Percentiles rank a stretch among this genome's conserved stretches.
Evolutionary conservation across 2,888 invertebrate genomes (phyloP).

Genomic region (Nasonovia ribisnigri): DNA sequence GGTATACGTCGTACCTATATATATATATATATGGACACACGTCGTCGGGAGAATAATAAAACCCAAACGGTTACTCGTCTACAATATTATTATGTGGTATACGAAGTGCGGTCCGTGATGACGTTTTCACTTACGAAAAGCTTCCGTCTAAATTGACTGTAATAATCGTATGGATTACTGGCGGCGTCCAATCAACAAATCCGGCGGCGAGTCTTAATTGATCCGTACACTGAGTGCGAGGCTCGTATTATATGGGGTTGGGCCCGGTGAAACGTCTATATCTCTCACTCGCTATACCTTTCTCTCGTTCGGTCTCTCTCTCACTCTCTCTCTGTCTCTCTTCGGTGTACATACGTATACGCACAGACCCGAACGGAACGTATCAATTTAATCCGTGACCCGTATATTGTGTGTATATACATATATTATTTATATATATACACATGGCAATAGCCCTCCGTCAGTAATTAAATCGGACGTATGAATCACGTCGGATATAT

Average conservation of each 20-base stretch:
- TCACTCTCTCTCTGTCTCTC: neutral
- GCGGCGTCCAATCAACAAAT: slow-evolving; percentile 53
- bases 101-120: slow-evolving; percentile 2
- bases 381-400: slow-evolving; percentile 64
- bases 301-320: neutral
- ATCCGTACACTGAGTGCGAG: slow-evolving; percentile 35
- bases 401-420: slow-evolving; percentile 22
- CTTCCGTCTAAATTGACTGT: slow-evolving; percentile 52
- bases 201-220: slow-evolving; percentile 54
- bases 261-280: slow-evolving; percentile 31
- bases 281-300: neutral
- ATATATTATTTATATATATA: neutral
- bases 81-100: neutral
- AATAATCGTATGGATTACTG: slow-evolving; percentile 57
- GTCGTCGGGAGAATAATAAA: neutral
- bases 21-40: no score
- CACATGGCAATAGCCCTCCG: neutral
- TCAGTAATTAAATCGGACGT: slow-evolving; percentile 61
- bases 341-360: no score
- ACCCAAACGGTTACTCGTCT: neutral
- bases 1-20: no score
- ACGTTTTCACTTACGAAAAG: slow-evolving; percentile 51
- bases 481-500: slow-evolving; percentile 49
- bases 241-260: slow-evolving; percentile 13
- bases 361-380: slow-evolving; percentile 35